phyloP scores from a whole-genome alignment of 2,113 vertebrate genomes.

The Nothocercus julius region DNA sequence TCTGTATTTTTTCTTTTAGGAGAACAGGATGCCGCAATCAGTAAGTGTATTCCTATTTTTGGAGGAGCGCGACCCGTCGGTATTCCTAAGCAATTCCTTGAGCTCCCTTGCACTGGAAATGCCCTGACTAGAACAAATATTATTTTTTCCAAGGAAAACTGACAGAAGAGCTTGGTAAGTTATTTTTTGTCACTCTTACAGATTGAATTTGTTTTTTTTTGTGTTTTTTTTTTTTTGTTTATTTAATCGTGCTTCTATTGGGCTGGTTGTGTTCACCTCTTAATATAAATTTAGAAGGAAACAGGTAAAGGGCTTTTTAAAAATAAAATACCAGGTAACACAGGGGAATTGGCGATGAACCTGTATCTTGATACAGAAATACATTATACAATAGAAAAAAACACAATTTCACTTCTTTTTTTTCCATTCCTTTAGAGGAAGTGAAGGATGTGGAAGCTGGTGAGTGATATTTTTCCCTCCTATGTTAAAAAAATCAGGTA shows the following conservation, averaged over 20 bases:
- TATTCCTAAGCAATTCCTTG: background rate
- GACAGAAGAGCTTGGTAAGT: background rate
- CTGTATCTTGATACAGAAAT: no score
- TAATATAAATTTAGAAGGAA: background rate
- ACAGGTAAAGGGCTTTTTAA: no score
- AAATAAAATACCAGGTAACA: background rate
- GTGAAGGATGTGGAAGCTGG: background rate
- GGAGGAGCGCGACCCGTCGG: fast-evolving
- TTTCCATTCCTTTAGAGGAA: background rate
- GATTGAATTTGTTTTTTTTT: background rate
- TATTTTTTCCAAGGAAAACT: background rate
- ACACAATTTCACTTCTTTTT: background rate
- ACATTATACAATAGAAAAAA: background rate
- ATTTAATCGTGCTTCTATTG: fast-evolving
- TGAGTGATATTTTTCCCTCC: background rate
- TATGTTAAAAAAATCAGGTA: background rate
- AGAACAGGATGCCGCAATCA: background rate
- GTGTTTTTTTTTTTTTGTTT: no score
- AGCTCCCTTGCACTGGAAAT: background rate
- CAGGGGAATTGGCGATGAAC: background rate
- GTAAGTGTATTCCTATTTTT: background rate
- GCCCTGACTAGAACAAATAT: fast-evolving
- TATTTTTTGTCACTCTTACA: fast-evolving
- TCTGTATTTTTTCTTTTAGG: background rate
- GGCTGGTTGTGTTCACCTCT: fast-evolving